phyloP scores from a whole-genome alignment of 2,888 invertebrate genomes.

The Pollenia amentaria region DNA sequence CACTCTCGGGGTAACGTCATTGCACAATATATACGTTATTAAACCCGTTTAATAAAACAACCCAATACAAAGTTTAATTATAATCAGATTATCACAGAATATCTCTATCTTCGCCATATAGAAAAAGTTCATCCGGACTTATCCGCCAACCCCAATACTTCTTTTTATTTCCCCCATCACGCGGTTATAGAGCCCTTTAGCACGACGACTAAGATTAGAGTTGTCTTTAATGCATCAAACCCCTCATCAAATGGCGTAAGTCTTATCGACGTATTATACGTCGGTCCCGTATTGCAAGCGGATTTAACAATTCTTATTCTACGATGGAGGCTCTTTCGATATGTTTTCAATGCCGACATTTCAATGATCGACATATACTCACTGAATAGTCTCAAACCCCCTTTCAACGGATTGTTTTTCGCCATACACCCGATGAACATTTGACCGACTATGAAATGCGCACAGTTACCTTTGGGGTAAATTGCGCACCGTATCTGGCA shows the following conservation, averaged over 20 bases:
- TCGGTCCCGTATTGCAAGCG: not conserved
- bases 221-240: conserved; percentile 6
- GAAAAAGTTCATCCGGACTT: too few relatives aligned
- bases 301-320: conserved; percentile 19
- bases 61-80: not conserved
- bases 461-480: too few relatives aligned
- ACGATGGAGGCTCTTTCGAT: conserved; percentile 20
- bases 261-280: not conserved
- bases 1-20: not conserved
- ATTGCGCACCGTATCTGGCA: too few relatives aligned
- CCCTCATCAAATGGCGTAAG: not conserved
- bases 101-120: too few relatives aligned
- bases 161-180: too few relatives aligned
- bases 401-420: not conserved
- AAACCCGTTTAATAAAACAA: not conserved
- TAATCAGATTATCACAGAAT: not conserved
- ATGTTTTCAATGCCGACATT: conserved; percentile 18
- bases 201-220: not conserved
- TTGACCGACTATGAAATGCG: too few relatives aligned
- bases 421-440: too few relatives aligned
- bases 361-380: conserved; percentile 1
- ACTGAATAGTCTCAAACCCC: not conserved
- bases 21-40: conserved; percentile 3
- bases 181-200: not conserved
- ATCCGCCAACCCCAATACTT: too few relatives aligned